Evolutionary conservation across 2,888 invertebrate species (phyloP).

Genomic region (Aporophyla lueneburgensis): DNA sequence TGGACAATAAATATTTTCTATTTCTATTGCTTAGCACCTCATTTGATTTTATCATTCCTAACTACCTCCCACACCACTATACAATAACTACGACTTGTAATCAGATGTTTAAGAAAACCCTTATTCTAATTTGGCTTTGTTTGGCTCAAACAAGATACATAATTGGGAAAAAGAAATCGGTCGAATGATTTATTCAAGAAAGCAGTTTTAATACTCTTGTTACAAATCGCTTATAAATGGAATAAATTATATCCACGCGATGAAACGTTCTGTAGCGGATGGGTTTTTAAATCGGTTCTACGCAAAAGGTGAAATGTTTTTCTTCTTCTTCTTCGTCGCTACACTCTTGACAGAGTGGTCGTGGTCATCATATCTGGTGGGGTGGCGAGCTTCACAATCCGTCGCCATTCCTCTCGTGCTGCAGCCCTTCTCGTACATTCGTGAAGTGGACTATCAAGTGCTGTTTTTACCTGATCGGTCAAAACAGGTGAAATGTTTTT

Average conservation of each 20-base stretch:
- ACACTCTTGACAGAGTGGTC: no score
- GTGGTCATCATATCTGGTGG: no score
- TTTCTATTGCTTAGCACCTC: not conserved
- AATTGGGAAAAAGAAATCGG: no score
- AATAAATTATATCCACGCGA: not conserved
- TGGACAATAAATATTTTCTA: no score
- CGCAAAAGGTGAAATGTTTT: not conserved
- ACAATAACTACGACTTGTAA: not conserved
- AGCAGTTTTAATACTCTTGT: not conserved
- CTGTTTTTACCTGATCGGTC: no score
- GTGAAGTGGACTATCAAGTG: no score
- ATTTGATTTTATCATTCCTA: not conserved
- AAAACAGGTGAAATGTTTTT: not conserved
- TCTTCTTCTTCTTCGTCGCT: no score
- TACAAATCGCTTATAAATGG: slow-evolving; percentile 30
- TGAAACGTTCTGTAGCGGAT: not conserved
- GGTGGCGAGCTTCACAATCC: no score
- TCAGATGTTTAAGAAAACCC: not conserved
- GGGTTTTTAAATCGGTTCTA: not conserved
- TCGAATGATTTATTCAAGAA: no score
- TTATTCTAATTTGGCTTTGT: no score
- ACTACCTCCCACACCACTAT: not conserved
- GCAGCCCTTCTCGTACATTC: no score
- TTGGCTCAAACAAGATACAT: not conserved
- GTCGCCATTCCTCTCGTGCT: no score